Conservation (phyloP, 2,113 vertebrate genomes). For the Brienomyrus longianalis region DNA sequence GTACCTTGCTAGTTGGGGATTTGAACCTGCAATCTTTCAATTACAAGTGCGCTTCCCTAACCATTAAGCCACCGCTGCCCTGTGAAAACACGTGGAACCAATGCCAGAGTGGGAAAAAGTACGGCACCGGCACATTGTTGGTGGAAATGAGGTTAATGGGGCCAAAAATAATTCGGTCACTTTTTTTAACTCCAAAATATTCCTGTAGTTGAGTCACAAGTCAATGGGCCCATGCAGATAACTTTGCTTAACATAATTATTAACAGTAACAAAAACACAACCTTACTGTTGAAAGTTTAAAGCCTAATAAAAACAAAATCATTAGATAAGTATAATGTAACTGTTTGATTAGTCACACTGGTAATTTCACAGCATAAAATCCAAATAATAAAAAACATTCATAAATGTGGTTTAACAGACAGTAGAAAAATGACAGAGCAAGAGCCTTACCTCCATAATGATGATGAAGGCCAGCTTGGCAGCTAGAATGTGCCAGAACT, state of each 20-base stretch:
- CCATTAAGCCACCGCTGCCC: too few relatives aligned
- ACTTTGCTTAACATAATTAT: background rate
- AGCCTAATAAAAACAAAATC: background rate
- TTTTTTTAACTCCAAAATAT: background rate
- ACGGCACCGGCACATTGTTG: too few relatives aligned
- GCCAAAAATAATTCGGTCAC: background rate
- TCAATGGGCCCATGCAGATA: background rate
- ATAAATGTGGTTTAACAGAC: background rate
- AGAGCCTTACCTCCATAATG: slow-evolving; percentile 80
- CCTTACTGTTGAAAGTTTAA: background rate
- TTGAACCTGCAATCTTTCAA: too few relatives aligned
- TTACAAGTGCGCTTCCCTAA: too few relatives aligned
- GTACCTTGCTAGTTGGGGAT: too few relatives aligned
- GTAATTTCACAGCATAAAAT: background rate
- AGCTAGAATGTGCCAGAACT: slow-evolving; percentile 94
- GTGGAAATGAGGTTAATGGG: too few relatives aligned
- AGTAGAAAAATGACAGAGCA: background rate
- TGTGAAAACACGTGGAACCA: too few relatives aligned
- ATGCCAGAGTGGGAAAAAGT: too few relatives aligned
- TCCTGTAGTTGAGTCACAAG: background rate
- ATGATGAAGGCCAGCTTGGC: slow-evolving; percentile 95
- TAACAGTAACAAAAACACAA: background rate
- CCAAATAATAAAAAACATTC: background rate
- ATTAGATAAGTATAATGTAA: background rate
- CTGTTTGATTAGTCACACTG: background rate